A percentile compares a stretch with the other conserved stretches of the same genome.
Evolutionary conservation across 2,888 invertebrate species (phyloP).

Genomic region (Disparrhopalites patrizii): DNA sequence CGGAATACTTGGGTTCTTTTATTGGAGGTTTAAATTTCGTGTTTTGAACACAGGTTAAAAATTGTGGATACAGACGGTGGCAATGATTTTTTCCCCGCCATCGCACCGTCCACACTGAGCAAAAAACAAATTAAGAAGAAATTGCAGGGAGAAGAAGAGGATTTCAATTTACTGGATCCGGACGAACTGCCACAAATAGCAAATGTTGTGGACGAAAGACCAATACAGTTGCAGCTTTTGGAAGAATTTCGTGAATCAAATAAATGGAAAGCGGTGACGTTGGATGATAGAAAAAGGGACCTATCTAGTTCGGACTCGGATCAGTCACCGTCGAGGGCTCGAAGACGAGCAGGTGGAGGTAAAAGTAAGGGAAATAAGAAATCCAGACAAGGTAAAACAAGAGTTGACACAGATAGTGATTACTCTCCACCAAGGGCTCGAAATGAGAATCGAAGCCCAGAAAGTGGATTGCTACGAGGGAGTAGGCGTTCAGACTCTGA

Average conservation of each 20-base stretch:
- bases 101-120: constrained; percentile 3
- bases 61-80: constrained; percentile 78
- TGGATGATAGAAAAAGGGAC: not conserved
- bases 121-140: constrained; percentile 60
- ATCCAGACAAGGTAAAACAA: not conserved
- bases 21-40: too few species aligned
- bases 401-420: constrained; percentile 6
- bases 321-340: constrained; percentile 50
- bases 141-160: constrained; percentile 61
- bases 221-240: constrained; percentile 58
- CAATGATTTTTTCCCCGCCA: not conserved
- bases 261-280: constrained; percentile 40
- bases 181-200: constrained; percentile 90
- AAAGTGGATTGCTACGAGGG: too few species aligned
- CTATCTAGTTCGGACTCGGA: constrained; percentile 38
- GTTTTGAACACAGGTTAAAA: constrained; percentile 69
- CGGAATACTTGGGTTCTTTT: too few species aligned
- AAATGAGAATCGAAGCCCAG: constrained; percentile 37
- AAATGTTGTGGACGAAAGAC: constrained; percentile 78
- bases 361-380: not conserved
- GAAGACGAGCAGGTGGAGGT: constrained; percentile 48
- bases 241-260: constrained; percentile 46
- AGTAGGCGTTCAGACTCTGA: constrained; percentile 17
- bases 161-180: constrained; percentile 56
- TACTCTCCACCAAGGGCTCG: constrained; percentile 30